Conservation (phyloP, 2,113 vertebrate species). For the Pituophis catenifer region DNA sequence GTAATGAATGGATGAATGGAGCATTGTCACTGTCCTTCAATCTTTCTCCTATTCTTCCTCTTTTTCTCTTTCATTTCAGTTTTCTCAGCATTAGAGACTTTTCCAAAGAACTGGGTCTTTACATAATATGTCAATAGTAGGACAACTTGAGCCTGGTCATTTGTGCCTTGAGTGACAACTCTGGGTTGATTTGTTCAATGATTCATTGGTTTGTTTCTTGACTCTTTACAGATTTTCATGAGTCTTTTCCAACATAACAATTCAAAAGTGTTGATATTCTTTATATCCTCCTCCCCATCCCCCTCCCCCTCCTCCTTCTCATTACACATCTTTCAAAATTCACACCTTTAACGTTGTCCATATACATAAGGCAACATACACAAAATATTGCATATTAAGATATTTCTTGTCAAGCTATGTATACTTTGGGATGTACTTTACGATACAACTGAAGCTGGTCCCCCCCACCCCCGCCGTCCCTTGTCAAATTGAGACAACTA, state of each 20-base stretch:
- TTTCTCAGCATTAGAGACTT: no score
- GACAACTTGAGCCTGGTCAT: neutral
- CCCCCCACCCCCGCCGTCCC: rapidly evolving
- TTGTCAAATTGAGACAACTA: neutral
- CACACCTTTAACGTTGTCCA: neutral
- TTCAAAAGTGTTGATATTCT: neutral
- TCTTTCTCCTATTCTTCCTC: no score
- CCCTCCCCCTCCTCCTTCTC: no score
- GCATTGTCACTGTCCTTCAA: no score
- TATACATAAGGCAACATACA: neutral
- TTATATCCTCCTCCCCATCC: no score
- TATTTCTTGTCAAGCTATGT: neutral
- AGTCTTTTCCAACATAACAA: neutral
- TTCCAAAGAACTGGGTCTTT: neutral
- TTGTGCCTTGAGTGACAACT: neutral
- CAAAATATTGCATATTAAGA: neutral
- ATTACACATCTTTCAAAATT: neutral
- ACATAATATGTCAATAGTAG: neutral
- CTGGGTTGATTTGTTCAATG: neutral
- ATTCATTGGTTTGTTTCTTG: neutral
- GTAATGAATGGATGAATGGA: no score
- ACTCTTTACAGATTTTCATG: neutral
- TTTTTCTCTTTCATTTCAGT: no score
- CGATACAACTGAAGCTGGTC: neutral
- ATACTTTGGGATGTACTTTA: neutral